These are phyloP conservation scores for Ceratitis capitata DNA, from an alignment of 1,140 invertebrate species.

Conservation along the genomic window DNA sequence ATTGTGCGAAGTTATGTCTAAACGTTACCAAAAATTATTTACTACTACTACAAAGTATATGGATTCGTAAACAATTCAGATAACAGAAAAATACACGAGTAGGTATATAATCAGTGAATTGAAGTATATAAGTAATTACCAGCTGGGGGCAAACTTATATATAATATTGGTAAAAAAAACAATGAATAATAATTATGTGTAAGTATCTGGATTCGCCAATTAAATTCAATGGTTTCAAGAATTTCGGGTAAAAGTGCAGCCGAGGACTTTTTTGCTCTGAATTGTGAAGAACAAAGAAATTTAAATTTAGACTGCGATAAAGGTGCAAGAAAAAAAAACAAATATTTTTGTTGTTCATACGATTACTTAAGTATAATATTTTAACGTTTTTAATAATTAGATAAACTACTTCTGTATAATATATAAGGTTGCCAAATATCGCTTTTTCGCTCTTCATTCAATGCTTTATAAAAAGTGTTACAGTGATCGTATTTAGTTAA, in stretches of 20 bases:
- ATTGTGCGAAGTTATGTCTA: background rate
- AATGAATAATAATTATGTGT: no score
- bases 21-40: background rate
- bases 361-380: no score
- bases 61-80: background rate
- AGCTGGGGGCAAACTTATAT: background rate
- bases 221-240: background rate
- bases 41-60: background rate
- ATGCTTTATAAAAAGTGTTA: no score
- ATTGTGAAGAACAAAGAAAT: background rate
- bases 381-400: no score
- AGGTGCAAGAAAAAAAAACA: background rate
- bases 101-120: background rate
- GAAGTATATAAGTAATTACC: background rate
- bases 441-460: no score
- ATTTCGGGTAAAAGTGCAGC: no score
- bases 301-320: constrained; percentile 2
- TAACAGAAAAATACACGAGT: background rate
- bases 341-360: no score
- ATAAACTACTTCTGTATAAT: no score
- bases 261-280: background rate
- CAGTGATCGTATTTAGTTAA: no score
- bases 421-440: no score
- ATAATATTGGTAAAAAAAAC: background rate
- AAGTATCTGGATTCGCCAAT: background rate